Percentiles rank a stretch among this genome's conserved stretches.
Evolutionary conservation across 2,797 vertebrate species (phyloP).

Genomic region (Falco cherrug): DNA sequence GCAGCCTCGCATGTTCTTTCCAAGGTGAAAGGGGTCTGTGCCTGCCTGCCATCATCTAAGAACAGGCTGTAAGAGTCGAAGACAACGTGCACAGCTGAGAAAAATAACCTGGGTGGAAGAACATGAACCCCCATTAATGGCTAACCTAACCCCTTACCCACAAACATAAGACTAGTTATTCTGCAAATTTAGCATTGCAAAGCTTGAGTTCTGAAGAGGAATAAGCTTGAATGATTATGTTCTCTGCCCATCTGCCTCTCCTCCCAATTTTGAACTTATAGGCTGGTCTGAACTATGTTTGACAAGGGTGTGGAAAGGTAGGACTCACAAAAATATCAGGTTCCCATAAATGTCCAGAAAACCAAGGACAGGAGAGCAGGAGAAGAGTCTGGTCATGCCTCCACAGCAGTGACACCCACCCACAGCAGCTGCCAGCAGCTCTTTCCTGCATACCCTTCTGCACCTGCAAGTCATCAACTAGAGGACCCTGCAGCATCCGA

Average conservation of each 20-base stretch:
- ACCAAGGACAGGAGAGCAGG: not conserved
- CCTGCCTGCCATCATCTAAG: not conserved
- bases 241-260: not conserved
- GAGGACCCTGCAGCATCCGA: not conserved
- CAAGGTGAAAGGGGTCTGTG: not conserved
- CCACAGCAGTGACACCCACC: not conserved
- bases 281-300: not conserved
- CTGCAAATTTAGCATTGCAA: slow-evolving; percentile 30
- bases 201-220: not conserved
- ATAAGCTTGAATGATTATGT: not conserved
- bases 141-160: slow-evolving; percentile 36
- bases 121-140: not conserved
- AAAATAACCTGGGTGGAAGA: not conserved
- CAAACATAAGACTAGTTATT: not conserved
- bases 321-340: not conserved
- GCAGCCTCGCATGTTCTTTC: not conserved
- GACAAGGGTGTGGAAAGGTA: not conserved
- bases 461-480: not conserved
- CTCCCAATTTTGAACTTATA: not conserved
- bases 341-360: not conserved
- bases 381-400: not conserved
- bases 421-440: not conserved
- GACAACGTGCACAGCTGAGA: not conserved
- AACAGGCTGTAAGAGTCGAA: not conserved
- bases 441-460: not conserved